A percentile compares a stretch with the other conserved stretches of the same genome.
Conservation (phyloP, 2,113 vertebrate genomes). For the Odocoileus virginianus region DNA sequence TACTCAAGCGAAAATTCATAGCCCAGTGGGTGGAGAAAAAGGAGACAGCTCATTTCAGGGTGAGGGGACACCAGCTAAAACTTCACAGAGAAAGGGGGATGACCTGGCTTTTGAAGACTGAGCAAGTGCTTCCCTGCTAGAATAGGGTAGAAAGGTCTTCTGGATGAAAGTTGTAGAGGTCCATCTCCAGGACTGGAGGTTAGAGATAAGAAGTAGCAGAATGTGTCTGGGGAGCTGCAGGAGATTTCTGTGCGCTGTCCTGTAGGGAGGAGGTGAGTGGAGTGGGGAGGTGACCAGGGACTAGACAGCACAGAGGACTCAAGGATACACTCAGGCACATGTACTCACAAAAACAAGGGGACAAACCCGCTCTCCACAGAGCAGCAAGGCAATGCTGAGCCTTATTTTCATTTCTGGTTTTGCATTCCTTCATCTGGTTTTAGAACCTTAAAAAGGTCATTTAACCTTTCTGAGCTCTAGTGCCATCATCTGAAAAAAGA, state of each 20-base stretch:
- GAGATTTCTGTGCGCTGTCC: accelerated
- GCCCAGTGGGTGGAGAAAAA: background rate
- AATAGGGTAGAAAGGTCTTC: background rate
- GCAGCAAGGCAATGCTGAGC: background rate
- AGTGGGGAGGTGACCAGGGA: background rate
- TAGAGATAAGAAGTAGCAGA: background rate
- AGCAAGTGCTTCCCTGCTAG: background rate
- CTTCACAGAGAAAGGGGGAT: background rate
- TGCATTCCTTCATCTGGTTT: background rate
- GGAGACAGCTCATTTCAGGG: background rate
- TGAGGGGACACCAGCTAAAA: background rate
- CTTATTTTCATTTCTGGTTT: background rate
- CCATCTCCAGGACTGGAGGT: background rate
- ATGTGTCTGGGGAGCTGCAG: background rate
- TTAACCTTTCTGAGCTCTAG: background rate
- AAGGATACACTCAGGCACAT: background rate
- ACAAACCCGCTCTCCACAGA: background rate
- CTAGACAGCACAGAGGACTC: background rate
- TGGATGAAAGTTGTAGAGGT: too few species aligned
- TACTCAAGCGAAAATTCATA: background rate
- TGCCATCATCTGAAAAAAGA: background rate
- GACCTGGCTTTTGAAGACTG: background rate
- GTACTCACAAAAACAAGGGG: background rate
- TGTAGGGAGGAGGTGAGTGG: background rate
- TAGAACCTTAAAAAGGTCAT: background rate